Conservation (phyloP, 2,113 vertebrate genomes). For the Catharus bicknelli region DNA sequence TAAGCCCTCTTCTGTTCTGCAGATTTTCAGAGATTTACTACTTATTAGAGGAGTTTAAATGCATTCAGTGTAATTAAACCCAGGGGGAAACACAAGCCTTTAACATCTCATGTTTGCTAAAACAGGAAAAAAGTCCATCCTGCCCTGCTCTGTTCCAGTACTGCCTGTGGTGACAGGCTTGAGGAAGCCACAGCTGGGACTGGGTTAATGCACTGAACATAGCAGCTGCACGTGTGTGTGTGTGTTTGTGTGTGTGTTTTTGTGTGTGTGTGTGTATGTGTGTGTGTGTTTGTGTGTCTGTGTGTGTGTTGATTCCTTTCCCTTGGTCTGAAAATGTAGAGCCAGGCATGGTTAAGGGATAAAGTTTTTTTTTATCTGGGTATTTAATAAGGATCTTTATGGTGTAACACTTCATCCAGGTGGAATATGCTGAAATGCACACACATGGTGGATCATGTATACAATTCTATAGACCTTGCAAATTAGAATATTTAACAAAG, state of each 20-base stretch:
- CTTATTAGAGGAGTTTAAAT: conserved; percentile 49
- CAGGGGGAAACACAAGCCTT: conserved; percentile 34
- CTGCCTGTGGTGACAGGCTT: background rate
- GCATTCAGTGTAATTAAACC: conserved; percentile 53
- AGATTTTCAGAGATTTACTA: conserved; percentile 51
- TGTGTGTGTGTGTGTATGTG: background rate
- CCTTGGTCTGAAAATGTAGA: background rate
- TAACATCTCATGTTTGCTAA: conserved; percentile 39
- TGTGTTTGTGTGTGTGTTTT: background rate
- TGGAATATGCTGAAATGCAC: background rate
- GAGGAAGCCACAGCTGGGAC: background rate
- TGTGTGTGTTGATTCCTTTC: background rate
- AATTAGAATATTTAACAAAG: background rate
- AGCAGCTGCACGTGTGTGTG: background rate
- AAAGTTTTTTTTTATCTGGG: background rate
- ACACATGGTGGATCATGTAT: accelerated
- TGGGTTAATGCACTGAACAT: background rate
- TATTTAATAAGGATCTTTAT: background rate
- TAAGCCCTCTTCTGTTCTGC: conserved; percentile 14
- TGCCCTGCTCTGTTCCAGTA: background rate
- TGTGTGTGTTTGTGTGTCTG: background rate
- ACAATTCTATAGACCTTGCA: background rate
- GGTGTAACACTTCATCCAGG: background rate
- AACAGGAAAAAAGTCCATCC: background rate
- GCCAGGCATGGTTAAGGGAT: background rate